These are phyloP conservation scores for Epinephelus fuscoguttatus DNA, from an alignment of 2,113 vertebrate species.

Conservation along the genomic window DNA sequence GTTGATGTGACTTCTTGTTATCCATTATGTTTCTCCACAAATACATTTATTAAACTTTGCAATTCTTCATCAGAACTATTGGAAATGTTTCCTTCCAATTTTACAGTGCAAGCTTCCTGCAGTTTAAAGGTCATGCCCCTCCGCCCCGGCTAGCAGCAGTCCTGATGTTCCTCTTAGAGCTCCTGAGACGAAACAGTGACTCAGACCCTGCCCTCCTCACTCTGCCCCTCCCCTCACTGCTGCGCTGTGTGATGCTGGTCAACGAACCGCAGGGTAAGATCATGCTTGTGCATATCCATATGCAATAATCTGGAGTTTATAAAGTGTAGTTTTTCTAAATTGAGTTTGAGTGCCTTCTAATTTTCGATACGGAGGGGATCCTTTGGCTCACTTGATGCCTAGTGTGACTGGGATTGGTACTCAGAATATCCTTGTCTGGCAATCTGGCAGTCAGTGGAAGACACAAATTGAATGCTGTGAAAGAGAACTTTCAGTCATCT, in stretches of 20 bases:
- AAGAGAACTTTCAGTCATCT: background rate
- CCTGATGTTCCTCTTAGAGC: slow-evolving; percentile 89
- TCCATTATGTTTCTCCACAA: background rate
- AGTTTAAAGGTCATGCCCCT: slow-evolving; percentile 89
- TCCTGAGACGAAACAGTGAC: slow-evolving; percentile 85
- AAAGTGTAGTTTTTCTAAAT: background rate
- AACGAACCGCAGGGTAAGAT: slow-evolving; percentile 92
- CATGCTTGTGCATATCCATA: background rate
- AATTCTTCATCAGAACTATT: background rate
- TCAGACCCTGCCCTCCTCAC: slow-evolving; percentile 82
- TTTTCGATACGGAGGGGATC: background rate
- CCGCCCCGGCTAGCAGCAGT: slow-evolving; percentile 88
- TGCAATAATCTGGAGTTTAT: background rate
- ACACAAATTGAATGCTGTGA: background rate
- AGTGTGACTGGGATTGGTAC: background rate
- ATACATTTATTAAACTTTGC: background rate
- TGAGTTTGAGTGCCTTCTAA: background rate
- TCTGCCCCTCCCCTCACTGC: slow-evolving; percentile 85
- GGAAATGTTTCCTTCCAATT: background rate
- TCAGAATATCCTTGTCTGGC: background rate
- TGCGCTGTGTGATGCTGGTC: slow-evolving; percentile 92
- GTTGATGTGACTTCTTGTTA: background rate
- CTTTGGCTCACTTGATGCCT: background rate
- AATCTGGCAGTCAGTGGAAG: background rate
- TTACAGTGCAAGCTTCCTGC: slow-evolving; percentile 90